Conservation (phyloP, 2,888 invertebrate genomes). For the Orthosia gothica region DNA sequence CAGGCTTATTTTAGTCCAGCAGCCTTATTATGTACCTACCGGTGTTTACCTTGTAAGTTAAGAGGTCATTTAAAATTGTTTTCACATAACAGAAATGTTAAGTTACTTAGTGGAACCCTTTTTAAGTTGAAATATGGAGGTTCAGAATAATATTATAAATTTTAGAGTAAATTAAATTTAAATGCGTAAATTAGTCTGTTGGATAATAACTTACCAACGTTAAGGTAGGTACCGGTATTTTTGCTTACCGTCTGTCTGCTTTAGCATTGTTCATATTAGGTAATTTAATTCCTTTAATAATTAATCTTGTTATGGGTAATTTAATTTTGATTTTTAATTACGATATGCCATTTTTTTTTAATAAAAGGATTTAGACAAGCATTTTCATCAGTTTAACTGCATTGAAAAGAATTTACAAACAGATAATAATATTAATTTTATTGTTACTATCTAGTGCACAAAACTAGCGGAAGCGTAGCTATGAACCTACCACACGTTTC, state of each 20-base stretch:
- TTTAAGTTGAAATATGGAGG: slow-evolving; percentile 6
- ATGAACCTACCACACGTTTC: too few species aligned
- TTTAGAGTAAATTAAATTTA: not conserved
- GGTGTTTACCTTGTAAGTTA: slow-evolving; percentile 48
- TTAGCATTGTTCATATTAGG: not conserved
- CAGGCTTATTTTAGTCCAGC: slow-evolving; percentile 72
- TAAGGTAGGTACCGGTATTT: not conserved
- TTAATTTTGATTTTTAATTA: too few species aligned
- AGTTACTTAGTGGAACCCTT: slow-evolving; percentile 34
- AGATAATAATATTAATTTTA: too few species aligned
- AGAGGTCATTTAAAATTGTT: slow-evolving; percentile 40
- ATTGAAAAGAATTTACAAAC: not conserved
- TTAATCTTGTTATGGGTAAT: too few species aligned
- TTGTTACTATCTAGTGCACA: too few species aligned
- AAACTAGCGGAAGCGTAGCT: too few species aligned
- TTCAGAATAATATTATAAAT: not conserved
- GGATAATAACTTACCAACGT: not conserved
- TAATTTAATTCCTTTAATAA: too few species aligned
- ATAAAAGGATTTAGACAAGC: too few species aligned
- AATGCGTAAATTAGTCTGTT: not conserved
- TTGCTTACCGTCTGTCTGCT: too few species aligned
- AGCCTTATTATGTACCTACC: slow-evolving; percentile 67
- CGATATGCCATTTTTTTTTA: too few species aligned
- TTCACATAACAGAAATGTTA: slow-evolving; percentile 23
- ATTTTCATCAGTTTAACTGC: too few species aligned